Conservation (phyloP, 2,888 invertebrate species). For the Notodonta ziczac region DNA sequence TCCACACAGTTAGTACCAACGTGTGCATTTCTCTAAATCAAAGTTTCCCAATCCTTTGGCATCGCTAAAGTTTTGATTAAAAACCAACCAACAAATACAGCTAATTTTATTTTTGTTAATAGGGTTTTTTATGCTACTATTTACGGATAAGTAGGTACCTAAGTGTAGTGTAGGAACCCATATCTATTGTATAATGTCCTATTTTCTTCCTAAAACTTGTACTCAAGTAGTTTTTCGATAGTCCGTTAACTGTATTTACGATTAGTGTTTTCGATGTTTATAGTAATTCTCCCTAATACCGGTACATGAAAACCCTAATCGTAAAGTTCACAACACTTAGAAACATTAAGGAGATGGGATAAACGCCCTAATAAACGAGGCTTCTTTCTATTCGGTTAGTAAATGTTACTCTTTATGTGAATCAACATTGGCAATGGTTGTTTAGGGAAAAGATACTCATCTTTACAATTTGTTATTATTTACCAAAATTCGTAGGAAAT, state of each 20-base stretch:
- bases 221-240: slow-evolving; percentile 13
- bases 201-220: background rate
- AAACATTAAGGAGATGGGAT: slow-evolving; percentile 63
- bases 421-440: slow-evolving; percentile 1
- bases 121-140: background rate
- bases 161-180: background rate
- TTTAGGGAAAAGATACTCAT: background rate
- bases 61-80: too few species aligned
- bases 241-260: slow-evolving; percentile 48
- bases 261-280: slow-evolving; percentile 61
- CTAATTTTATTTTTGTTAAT: too few species aligned
- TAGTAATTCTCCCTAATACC: slow-evolving; percentile 63
- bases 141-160: too few species aligned
- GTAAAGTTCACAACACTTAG: slow-evolving; percentile 60
- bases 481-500: background rate
- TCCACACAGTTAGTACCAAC: too few species aligned
- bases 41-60: too few species aligned
- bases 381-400: slow-evolving; percentile 40
- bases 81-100: too few species aligned
- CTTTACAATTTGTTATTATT: background rate
- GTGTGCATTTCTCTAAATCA: too few species aligned
- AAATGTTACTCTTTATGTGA: slow-evolving; percentile 39
- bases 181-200: background rate
- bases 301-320: slow-evolving; percentile 59
- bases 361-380: slow-evolving; percentile 46